phyloP scores from a whole-genome alignment of 1,140 invertebrate genomes.

The Mamestra configurata region DNA sequence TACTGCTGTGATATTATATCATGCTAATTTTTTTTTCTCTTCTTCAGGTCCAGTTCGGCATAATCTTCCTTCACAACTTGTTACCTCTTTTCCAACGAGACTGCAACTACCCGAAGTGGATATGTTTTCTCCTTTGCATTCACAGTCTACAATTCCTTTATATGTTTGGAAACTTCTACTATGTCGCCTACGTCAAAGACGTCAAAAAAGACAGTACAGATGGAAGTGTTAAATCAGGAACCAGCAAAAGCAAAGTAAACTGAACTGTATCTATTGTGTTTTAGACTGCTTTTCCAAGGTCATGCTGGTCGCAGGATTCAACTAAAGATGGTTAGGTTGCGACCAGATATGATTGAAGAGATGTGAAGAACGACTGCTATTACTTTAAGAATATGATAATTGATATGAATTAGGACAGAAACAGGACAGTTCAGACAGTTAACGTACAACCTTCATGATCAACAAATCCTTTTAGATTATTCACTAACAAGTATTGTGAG shows the following conservation, averaged over 20 bases:
- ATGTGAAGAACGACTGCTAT: no score
- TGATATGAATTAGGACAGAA: no score
- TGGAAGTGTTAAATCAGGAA: not conserved
- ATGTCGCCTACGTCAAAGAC: constrained; percentile 89
- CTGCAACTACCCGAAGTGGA: constrained; percentile 69
- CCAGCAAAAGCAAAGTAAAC: constrained; percentile 51
- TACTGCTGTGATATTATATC: no score
- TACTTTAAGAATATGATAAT: no score
- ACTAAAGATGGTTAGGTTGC: not conserved
- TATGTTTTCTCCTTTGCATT: constrained; percentile 19
- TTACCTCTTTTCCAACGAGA: constrained; percentile 35
- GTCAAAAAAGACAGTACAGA: not conserved
- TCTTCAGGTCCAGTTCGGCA: constrained; percentile 58
- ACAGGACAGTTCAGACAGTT: no score
- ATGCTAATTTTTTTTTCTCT: no score
- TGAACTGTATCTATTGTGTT: not conserved
- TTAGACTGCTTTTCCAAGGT: not conserved
- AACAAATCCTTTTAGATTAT: no score
- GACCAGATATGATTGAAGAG: constrained; percentile 1
- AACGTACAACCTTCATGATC: no score
- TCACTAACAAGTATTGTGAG: no score
- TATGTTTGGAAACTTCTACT: constrained; percentile 59
- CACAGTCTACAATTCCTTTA: constrained; percentile 58
- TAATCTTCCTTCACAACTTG: constrained; percentile 50
- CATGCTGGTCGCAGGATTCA: not conserved